A percentile compares a stretch with the other conserved stretches of the same genome.
Conservation (phyloP, 2,888 invertebrate genomes). For the Trissolcus japonicus region DNA sequence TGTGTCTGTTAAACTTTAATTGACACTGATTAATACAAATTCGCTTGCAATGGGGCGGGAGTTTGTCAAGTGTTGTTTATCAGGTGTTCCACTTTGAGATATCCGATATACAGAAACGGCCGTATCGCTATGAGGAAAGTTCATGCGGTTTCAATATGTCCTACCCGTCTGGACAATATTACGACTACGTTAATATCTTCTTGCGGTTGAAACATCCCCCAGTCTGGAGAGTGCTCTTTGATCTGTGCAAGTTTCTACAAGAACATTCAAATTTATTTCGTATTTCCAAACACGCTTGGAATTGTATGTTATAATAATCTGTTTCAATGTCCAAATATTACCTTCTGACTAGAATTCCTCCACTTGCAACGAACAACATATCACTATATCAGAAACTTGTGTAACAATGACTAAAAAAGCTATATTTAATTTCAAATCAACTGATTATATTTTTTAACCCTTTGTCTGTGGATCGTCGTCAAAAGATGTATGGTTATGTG, state of each 20-base stretch:
- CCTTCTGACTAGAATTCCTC: too few species aligned
- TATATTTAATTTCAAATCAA: too few species aligned
- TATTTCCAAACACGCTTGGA: constrained; percentile 5
- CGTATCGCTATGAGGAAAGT: constrained; percentile 72
- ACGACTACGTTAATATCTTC: constrained; percentile 74
- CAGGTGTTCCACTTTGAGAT: constrained; percentile 51
- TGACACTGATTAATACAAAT: constrained; percentile 24
- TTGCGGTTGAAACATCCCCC: constrained; percentile 68
- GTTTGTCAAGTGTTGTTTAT: constrained; percentile 42
- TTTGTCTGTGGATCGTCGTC: too few species aligned
- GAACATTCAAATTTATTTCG: constrained; percentile 18
- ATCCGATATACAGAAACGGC: constrained; percentile 61
- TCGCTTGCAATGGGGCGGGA: not conserved
- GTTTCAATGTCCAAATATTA: too few species aligned
- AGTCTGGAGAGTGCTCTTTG: constrained; percentile 66
- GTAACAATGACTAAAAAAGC: too few species aligned
- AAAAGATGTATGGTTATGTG: too few species aligned
- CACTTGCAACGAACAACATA: too few species aligned
- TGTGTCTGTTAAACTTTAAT: constrained; percentile 11
- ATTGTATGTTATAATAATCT: not conserved
- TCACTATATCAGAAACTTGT: too few species aligned
- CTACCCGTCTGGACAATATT: constrained; percentile 73
- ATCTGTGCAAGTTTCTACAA: constrained; percentile 59
- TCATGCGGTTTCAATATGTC: constrained; percentile 75
- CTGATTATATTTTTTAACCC: too few species aligned